Base-by-base conservation (phyloP, 2,797 vertebrate genomes). In the Hyperoplus lanceolatus region DNA sequence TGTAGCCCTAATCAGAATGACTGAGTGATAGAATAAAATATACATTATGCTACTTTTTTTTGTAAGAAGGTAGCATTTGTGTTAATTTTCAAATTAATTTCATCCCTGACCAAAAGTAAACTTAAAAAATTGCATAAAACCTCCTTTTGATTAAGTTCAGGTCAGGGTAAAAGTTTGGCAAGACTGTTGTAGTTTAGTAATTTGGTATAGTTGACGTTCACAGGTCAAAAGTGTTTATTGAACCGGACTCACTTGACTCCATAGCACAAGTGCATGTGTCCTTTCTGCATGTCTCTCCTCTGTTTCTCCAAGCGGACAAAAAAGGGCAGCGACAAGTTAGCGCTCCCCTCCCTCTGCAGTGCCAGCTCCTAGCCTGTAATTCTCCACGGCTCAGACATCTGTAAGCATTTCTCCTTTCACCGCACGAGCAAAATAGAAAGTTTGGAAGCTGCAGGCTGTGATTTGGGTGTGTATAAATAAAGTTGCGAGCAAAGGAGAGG, bases 381-480 rank as follows among this genome's bases (percentile, higher is more conserved):
- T 92, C 84, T 73, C 83, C 75, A 18, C 8, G 9, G 62, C 67
- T 71, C 82, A 85, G 79, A 92, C 92, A 93, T 93, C 90, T 94
- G 92, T 68, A 61, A 89, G 61, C 84, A 57, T 88, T 93, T 92
- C 66, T 71, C 65, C 29, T 49, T 69, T 4, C 16, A 89, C 92
- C 92, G 57, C 90, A 81, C 77, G 76, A 77, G 74, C 12, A 89
- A 93, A 92, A 93, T 92, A 93, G 92, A 93, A 87, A 80, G 90
- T 81, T 90, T 82, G 87, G 85, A 29, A 87, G 73, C 62, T 59
- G 4, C 14, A 92, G 81, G 75, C 87, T 92, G 85, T 92, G 78
- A 93, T 93, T 94, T 93, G 83, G 72, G 58, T 41, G 61, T 2
- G 49, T 91, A 81, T 92, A 92, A 87, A 92, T 92, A 92, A 85